Conservation (phyloP, 2,113 vertebrate genomes). For the Tachycineta bicolor region DNA sequence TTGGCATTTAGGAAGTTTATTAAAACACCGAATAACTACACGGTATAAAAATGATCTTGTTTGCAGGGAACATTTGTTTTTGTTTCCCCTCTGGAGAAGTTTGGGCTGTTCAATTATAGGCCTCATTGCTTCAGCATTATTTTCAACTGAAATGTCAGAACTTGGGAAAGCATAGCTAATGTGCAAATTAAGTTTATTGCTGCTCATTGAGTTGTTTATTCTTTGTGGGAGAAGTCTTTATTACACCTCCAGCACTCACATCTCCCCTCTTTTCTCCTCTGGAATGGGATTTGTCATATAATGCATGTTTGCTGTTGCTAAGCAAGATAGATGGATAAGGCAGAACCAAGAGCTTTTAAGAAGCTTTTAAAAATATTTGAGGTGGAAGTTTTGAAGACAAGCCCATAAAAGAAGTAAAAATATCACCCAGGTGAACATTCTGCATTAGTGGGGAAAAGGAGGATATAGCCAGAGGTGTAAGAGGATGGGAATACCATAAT, state of each 20-base stretch:
- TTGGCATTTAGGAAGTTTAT: constrained; percentile 75
- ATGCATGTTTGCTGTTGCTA: constrained; percentile 9
- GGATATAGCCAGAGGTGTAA: not conserved
- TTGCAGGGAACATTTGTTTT: constrained; percentile 80
- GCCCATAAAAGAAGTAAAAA: constrained; percentile 18
- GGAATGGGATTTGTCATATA: not conserved
- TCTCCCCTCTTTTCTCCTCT: constrained; percentile 41
- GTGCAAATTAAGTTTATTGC: constrained; percentile 84
- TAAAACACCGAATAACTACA: constrained; percentile 74
- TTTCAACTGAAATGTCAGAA: constrained; percentile 79
- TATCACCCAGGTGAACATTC: not conserved
- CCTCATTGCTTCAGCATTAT: constrained; percentile 83
- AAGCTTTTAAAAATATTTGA: constrained; percentile 40
- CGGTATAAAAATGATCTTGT: constrained; percentile 73
- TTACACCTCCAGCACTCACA: constrained; percentile 61
- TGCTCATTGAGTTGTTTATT: constrained; percentile 78
- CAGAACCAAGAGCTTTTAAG: constrained; percentile 32
- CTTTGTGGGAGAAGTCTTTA: constrained; percentile 75
- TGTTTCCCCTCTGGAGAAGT: constrained; percentile 78
- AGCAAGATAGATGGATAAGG: constrained; percentile 29
- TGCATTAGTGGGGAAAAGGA: not conserved
- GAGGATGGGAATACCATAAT: not conserved
- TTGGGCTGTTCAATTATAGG: constrained; percentile 84
- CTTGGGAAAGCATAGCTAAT: constrained; percentile 84
- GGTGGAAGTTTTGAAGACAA: constrained; percentile 7